Evolutionary conservation across 2,888 invertebrate species (phyloP).

Genomic region (Strigamia crassipes): DNA sequence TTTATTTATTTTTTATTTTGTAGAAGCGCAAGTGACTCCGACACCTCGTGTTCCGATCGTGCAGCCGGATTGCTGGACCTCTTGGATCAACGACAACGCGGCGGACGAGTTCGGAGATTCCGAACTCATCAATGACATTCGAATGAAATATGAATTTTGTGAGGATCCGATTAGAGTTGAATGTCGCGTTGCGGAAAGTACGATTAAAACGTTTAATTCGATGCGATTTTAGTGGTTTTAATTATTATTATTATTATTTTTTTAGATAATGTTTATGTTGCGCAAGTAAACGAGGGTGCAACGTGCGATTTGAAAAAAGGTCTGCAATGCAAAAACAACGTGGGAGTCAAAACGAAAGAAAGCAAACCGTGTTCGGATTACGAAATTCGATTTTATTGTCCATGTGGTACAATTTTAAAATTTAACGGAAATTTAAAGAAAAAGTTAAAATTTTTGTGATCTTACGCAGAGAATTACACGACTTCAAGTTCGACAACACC

Average conservation of each 20-base stretch:
- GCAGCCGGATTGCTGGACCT: constrained; percentile 55
- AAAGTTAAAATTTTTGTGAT: background rate
- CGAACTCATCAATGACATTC: constrained; percentile 51
- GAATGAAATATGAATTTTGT: constrained; percentile 51
- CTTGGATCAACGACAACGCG: constrained; percentile 55
- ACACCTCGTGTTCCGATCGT: constrained; percentile 47
- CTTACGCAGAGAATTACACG: background rate
- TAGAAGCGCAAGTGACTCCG: background rate
- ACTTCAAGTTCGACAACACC: background rate
- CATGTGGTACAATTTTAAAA: constrained; percentile 52
- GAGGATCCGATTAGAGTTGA: constrained; percentile 51
- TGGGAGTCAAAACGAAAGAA: constrained; percentile 49
- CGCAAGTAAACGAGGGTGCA: constrained; percentile 47
- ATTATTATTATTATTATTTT: background rate
- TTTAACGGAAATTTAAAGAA: background rate
- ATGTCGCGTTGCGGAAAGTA: constrained; percentile 51
- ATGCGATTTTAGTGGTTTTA: background rate
- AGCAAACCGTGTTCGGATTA: constrained; percentile 55
- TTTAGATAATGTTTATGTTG: background rate
- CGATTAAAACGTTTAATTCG: constrained; percentile 8
- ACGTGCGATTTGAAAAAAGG: constrained; percentile 55
- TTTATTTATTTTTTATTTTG: constrained; percentile 39
- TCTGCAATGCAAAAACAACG: constrained; percentile 54
- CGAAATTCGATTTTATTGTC: constrained; percentile 56
- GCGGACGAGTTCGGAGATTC: constrained; percentile 52